Evolutionary conservation across 2,797 vertebrate species (phyloP), one percentile per base, ranked within the genome.

Genomic region (Thaleichthys pacificus): DNA sequence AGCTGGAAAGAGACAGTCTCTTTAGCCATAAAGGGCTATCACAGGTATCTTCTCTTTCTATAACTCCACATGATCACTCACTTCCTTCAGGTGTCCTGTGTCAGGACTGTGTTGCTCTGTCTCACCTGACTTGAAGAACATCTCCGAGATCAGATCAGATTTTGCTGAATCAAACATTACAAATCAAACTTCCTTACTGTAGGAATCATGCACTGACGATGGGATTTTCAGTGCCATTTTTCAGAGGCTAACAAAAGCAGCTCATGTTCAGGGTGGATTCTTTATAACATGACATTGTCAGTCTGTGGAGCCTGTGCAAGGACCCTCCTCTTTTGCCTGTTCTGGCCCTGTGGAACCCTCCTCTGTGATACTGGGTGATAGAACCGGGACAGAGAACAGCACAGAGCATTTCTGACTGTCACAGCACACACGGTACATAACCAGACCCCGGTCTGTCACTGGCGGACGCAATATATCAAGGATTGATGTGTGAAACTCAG

Each of bases 391-490:
- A 85, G 75, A 83, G 70, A 73, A 24, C 61, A 57, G 38, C 17
- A 58, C 60, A 70, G 42, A 83, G 75, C 77, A 70, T 75, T 81
- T 83, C 83, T 76, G 77, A 77, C 74, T 76, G 77, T 76, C 74
- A 72, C 79, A 76, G 75, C 77, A 75, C 73, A 69, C 63, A 69
- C 75, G 71, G 77, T 80, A 76, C 77, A 35, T 28, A 78, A 68
- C 83, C 74, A 89, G 86, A 89, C 89, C 91, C 78, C 86, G 82
- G 88, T 92, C 89, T 92, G 91, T 91, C 91, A 89, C 42, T 22
- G 21, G 32, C 70, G 64, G 69, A 66, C 60, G 76, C 32, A 80
- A 73, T 68, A 61, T 70, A 77, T 80, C 82, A 78, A 76, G 73
- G 56, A 70, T 77, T 32, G 79, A 72, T 35, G 69, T 83, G 72